phyloP scores from a whole-genome alignment of 37 sponge, comb jelly and placozoan genomes.

The Lycopodina hypogea region DNA sequence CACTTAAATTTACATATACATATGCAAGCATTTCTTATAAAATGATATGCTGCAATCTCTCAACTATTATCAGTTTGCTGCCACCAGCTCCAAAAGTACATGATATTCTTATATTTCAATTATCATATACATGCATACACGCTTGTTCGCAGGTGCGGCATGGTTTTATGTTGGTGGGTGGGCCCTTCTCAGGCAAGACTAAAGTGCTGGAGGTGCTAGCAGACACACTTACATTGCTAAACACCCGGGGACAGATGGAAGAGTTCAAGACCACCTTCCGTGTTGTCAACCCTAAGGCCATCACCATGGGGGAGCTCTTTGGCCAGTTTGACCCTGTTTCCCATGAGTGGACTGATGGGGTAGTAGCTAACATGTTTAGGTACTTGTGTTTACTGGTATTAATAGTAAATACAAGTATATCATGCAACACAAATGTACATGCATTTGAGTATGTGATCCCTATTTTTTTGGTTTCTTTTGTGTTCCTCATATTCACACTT shows the following conservation, averaged over 20 bases:
- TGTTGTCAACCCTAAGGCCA: constrained; percentile 96
- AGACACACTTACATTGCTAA: constrained; percentile 80
- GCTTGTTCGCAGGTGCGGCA: constrained; percentile 52
- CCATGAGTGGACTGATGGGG: constrained; percentile 99
- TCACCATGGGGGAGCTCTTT: constrained; percentile 98
- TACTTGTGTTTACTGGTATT: not conserved
- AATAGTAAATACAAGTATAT: not conserved
- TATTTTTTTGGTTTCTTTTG: not conserved
- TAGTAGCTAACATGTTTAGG: constrained; percentile 95
- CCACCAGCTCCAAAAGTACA: too few species aligned
- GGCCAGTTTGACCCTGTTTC: constrained; percentile 99
- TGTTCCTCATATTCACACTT: not conserved
- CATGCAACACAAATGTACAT: not conserved
- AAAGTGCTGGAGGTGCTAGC: constrained; percentile 75
- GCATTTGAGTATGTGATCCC: not conserved
- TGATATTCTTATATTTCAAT: too few species aligned
- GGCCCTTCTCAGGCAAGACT: constrained; percentile 65
- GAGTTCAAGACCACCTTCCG: constrained; percentile 74
- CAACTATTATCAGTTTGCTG: too few species aligned
- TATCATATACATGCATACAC: too few species aligned
- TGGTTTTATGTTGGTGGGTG: constrained; percentile 90
- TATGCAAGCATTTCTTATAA: too few species aligned
- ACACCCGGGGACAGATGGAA: constrained; percentile 83
- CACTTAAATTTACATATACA: too few species aligned
- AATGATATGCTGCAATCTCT: too few species aligned